A percentile compares a stretch with the other conserved stretches of the same genome.
Conservation (phyloP, 1,140 invertebrate genomes). For the Drosophila takahashii region DNA sequence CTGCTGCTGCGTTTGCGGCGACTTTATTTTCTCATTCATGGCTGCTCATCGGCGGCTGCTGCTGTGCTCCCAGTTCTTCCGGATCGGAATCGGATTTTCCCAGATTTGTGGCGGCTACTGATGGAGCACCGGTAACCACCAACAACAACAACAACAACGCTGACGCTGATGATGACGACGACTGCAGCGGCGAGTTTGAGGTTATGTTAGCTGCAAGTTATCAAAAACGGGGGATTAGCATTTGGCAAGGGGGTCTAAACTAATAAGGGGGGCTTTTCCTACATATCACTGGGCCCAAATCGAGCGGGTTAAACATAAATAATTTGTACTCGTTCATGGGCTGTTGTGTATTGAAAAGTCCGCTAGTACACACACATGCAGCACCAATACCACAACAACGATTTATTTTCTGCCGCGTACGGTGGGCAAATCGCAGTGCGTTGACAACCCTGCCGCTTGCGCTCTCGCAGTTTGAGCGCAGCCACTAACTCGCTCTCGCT, state of each 20-base stretch:
- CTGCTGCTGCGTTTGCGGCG: slow-evolving; percentile 67
- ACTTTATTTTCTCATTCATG: slow-evolving; percentile 84
- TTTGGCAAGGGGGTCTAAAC: slow-evolving; percentile 38
- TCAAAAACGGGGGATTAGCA: slow-evolving; percentile 66
- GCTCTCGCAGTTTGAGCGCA: slow-evolving; percentile 16
- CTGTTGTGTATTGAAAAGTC: slow-evolving; percentile 74
- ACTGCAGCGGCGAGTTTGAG: slow-evolving; percentile 80
- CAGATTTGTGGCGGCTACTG: slow-evolving; percentile 10
- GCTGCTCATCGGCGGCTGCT: slow-evolving; percentile 28
- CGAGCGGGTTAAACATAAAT: slow-evolving; percentile 44
- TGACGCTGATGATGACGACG: slow-evolving; percentile 77
- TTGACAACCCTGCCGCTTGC: slow-evolving; percentile 60
- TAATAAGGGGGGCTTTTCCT: slow-evolving; percentile 1
- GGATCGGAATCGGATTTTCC: slow-evolving; percentile 11
- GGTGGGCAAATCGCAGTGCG: slow-evolving; percentile 52
- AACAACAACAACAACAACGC: slow-evolving; percentile 62
- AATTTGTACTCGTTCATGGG: slow-evolving; percentile 66
- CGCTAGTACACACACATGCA: slow-evolving; percentile 45
- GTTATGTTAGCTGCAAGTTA: slow-evolving; percentile 82
- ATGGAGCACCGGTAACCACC: slow-evolving; percentile 65
- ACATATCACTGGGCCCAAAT: slow-evolving; percentile 28
- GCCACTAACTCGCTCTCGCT: slow-evolving; percentile 26
- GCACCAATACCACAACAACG: slow-evolving; percentile 52
- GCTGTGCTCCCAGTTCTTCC: slow-evolving; percentile 20
- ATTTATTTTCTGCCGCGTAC: slow-evolving; percentile 57